Evolutionary conservation across 2,113 vertebrate genomes (phyloP).

Genomic region (Eudyptes chrysolophus): DNA sequence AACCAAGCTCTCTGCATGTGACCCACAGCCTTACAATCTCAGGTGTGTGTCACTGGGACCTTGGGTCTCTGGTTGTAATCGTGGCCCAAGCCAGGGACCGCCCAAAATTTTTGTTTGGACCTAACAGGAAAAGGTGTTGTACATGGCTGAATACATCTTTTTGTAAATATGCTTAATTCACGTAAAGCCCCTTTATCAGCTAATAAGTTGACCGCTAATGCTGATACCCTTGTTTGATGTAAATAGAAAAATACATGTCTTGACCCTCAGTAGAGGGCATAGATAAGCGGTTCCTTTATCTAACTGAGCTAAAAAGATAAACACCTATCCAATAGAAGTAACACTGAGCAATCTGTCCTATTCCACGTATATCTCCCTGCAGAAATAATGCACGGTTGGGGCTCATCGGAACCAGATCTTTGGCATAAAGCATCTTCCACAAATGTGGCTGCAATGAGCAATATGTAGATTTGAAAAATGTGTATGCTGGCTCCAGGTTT

Average conservation of each 20-base stretch:
- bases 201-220: background rate
- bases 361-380: background rate
- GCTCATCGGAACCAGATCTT: conserved; percentile 1
- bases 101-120: background rate
- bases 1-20: background rate
- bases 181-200: background rate
- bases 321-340: background rate
- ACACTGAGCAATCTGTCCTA: background rate
- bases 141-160: background rate
- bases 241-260: background rate
- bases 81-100: background rate
- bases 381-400: background rate
- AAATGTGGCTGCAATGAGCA: background rate
- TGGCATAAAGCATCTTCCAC: background rate
- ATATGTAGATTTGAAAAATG: background rate
- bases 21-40: background rate
- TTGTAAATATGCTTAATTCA: background rate
- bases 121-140: background rate
- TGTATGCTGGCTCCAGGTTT: background rate
- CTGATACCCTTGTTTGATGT: background rate
- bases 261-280: background rate
- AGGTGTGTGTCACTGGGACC: background rate
- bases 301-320: background rate
- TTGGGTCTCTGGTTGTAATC: background rate
- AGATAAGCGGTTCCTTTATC: background rate